A percentile compares a stretch with the other conserved stretches of the same genome.
These are phyloP conservation scores for Coremacera marginata DNA, from an alignment of 2,888 invertebrate species.

Conservation along the genomic window DNA sequence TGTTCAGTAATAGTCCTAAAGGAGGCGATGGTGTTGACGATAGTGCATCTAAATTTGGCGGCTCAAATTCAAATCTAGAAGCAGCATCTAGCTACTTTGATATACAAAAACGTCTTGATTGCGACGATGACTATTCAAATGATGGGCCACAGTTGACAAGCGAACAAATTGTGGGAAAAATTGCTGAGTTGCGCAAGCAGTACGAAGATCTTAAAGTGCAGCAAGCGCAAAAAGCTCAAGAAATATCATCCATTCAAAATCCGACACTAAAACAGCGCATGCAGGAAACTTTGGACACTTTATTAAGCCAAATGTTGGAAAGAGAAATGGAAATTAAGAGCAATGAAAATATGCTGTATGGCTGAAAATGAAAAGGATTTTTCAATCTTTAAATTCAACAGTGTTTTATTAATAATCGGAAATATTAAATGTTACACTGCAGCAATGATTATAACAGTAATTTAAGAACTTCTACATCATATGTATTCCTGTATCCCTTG, in stretches of 20 bases:
- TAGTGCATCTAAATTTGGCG: conserved; percentile 53
- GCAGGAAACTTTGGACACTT: conserved; percentile 82
- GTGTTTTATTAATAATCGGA: background rate
- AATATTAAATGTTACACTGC: background rate
- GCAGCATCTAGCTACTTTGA: conserved; percentile 63
- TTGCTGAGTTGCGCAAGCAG: conserved; percentile 80
- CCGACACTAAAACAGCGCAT: conserved; percentile 85
- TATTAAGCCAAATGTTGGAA: conserved; percentile 83
- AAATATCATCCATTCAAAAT: conserved; percentile 88
- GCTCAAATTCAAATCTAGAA: conserved; percentile 64
- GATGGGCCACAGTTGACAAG: conserved; percentile 65
- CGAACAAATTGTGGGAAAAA: conserved; percentile 74
- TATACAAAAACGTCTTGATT: conserved; percentile 61
- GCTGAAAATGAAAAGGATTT: conserved; percentile 17
- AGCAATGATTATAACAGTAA: too few species aligned
- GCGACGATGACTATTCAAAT: conserved; percentile 62
- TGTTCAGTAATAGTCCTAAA: conserved; percentile 60
- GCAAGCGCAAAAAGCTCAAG: conserved; percentile 83
- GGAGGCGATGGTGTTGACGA: conserved; percentile 46
- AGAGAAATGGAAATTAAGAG: conserved; percentile 77
- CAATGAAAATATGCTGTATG: conserved; percentile 64
- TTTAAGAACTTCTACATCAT: background rate
- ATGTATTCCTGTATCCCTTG: background rate
- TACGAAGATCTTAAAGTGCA: conserved; percentile 81
- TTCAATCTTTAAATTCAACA: background rate